phyloP scores from a whole-genome alignment of 2,888 invertebrate species.

The Cephus rjabovi region DNA sequence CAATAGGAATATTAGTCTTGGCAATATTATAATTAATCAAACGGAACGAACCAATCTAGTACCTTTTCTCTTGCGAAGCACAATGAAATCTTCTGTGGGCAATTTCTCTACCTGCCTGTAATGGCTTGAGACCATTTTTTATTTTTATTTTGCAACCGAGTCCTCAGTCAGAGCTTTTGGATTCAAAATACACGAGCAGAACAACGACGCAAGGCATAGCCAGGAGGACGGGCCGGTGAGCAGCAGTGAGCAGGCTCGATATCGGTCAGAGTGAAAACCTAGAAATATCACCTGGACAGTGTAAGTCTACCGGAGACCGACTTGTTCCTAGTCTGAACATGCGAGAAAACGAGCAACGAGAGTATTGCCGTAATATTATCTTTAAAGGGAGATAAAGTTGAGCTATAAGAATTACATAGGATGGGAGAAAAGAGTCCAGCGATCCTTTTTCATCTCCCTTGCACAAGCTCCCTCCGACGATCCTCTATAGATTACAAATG shows the following conservation, averaged over 20 bases:
- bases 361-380: neutral
- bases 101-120: neutral
- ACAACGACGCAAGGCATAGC: neutral
- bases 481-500: neutral
- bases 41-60: neutral
- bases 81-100: neutral
- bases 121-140: neutral
- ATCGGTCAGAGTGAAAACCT: neutral
- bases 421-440: neutral
- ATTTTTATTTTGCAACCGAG: neutral
- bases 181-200: neutral
- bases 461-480: neutral
- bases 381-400: too few species aligned
- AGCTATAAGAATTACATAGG: too few species aligned
- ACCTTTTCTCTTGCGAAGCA: neutral
- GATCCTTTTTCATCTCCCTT: neutral
- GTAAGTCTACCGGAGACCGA: neutral
- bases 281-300: neutral
- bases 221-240: neutral
- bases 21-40: neutral
- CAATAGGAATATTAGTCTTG: neutral
- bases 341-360: neutral
- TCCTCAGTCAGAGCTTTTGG: neutral
- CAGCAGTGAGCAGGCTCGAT: neutral
- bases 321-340: neutral